Conservation (phyloP, 2,888 invertebrate genomes). For the Ctena decussata region DNA sequence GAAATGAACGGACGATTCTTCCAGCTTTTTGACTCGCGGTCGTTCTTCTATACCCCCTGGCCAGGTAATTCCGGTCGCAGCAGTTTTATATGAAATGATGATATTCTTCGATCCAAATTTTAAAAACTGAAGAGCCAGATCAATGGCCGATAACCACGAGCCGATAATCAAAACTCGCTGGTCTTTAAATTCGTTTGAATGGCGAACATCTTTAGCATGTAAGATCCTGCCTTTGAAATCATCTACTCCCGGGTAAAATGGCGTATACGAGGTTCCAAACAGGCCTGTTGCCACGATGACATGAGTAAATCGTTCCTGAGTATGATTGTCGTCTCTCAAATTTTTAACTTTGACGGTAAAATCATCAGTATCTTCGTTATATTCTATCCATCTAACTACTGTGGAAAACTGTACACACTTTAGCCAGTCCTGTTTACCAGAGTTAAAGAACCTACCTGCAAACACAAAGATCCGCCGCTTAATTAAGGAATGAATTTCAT, state of each 20-base stretch:
- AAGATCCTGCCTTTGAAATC: slow-evolving; percentile 46
- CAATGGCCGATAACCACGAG: slow-evolving; percentile 45
- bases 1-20: not conserved
- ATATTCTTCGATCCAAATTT: slow-evolving; percentile 23
- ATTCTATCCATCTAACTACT: slow-evolving; percentile 36
- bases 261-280: slow-evolving; percentile 48
- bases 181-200: slow-evolving; percentile 41
- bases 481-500: too few species aligned
- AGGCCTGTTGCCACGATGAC: slow-evolving; percentile 52
- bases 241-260: slow-evolving; percentile 42
- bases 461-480: not conserved
- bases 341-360: slow-evolving; percentile 46
- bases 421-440: not conserved
- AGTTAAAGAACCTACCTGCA: slow-evolving; percentile 32
- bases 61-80: not conserved
- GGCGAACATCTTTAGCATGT: slow-evolving; percentile 57
- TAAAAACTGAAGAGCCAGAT: slow-evolving; percentile 34
- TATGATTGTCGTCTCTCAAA: slow-evolving; percentile 1
- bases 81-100: not conserved
- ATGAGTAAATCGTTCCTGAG: slow-evolving; percentile 31
- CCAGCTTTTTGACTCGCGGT: not conserved
- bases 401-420: slow-evolving; percentile 26
- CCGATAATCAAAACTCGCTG: slow-evolving; percentile 50
- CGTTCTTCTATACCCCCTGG: slow-evolving; percentile 14
- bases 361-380: slow-evolving; percentile 32